Conservation (phyloP, 1,140 invertebrate species). For the Charaxes varanes region DNA sequence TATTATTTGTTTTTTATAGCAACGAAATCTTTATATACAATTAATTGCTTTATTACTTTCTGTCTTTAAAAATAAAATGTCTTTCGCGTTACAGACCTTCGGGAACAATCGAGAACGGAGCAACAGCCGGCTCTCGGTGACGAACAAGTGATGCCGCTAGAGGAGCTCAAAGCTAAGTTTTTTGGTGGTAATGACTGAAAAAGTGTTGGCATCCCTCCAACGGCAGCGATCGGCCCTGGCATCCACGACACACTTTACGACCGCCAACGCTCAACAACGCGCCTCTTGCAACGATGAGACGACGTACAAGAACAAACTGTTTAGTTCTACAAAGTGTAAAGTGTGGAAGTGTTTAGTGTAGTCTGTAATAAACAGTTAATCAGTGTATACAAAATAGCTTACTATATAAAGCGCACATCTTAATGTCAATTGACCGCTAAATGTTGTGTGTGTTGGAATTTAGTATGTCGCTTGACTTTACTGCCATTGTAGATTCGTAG, state of each 20-base stretch:
- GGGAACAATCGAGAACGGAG: constrained; percentile 59
- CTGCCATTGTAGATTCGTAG: constrained; percentile 11
- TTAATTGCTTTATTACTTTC: too few species aligned
- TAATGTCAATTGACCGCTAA: too few species aligned
- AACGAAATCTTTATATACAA: too few species aligned
- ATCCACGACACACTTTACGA: too few species aligned
- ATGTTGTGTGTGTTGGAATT: too few species aligned
- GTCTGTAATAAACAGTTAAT: neutral
- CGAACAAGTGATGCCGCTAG: constrained; percentile 56
- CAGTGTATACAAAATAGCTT: neutral
- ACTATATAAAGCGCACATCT: neutral
- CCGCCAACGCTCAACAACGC: too few species aligned
- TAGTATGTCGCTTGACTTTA: constrained; percentile 2
- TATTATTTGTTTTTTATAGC: too few species aligned
- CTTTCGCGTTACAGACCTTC: constrained; percentile 38
- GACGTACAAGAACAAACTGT: too few species aligned
- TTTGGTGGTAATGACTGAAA: constrained; percentile 26
- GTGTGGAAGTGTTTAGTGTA: neutral
- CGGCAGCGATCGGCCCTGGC: too few species aligned
- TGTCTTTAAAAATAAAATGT: neutral
- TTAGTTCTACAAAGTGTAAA: neutral
- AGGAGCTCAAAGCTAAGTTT: constrained; percentile 45
- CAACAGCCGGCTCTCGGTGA: constrained; percentile 60
- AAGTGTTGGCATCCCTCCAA: too few species aligned
- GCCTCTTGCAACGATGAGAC: too few species aligned